Evolutionary conservation across 2,888 invertebrate species (phyloP).

Genomic region (Blastobasis lacticolella): DNA sequence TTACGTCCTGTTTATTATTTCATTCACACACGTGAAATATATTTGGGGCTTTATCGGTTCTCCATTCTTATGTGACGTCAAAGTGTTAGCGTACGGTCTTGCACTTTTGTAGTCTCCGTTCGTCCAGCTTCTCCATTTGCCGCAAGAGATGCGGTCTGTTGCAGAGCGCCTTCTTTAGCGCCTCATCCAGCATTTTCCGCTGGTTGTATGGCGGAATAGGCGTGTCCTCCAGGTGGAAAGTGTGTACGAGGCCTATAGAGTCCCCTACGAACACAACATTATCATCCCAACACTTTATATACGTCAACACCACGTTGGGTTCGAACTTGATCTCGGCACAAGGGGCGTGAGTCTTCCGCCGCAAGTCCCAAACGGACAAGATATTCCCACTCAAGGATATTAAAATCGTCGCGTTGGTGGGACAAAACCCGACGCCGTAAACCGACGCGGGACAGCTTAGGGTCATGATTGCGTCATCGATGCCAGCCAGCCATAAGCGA

Average conservation of each 20-base stretch:
- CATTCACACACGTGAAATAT: too few species aligned
- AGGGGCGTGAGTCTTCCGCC: constrained; percentile 80
- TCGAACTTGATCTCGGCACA: constrained; percentile 74
- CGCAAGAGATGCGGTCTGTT: constrained; percentile 76
- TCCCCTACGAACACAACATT: constrained; percentile 81
- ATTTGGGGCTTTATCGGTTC: too few species aligned
- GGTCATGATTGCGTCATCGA: constrained; percentile 76
- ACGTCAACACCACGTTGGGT: constrained; percentile 54
- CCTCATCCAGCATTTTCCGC: constrained; percentile 75
- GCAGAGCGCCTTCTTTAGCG: constrained; percentile 76
- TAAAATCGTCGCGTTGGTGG: constrained; percentile 82
- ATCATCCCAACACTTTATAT: constrained; percentile 78
- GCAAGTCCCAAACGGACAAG: constrained; percentile 87
- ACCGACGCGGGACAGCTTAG: constrained; percentile 65
- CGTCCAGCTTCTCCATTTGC: constrained; percentile 74
- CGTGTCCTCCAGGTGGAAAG: constrained; percentile 83
- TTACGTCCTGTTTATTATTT: too few species aligned
- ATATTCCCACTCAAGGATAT: constrained; percentile 78
- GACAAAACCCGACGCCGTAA: constrained; percentile 80
- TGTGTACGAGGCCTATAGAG: constrained; percentile 77
- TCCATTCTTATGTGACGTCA: too few species aligned
- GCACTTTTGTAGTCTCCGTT: constrained; percentile 18
- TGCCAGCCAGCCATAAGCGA: constrained; percentile 83
- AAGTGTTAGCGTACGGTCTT: too few species aligned
- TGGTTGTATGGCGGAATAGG: constrained; percentile 83